phyloP scores from a whole-genome alignment of 1,140 invertebrate genomes.

The Macrosteles quadrilineatus region DNA sequence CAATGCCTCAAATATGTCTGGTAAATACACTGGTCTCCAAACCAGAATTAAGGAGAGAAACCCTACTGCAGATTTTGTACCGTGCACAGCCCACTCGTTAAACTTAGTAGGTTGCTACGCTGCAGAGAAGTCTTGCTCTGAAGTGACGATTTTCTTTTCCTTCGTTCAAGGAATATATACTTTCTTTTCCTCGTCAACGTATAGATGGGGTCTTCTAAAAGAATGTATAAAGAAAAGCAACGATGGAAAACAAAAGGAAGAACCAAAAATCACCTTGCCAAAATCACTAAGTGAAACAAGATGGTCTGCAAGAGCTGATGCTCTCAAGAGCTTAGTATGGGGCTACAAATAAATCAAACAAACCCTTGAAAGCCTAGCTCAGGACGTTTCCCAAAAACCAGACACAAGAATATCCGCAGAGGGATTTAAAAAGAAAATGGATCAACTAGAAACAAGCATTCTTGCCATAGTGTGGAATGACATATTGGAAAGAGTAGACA shows the following conservation, averaged over 20 bases:
- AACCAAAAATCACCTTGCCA: background rate
- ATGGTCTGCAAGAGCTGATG: slow-evolving; percentile 16
- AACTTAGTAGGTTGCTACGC: slow-evolving; percentile 43
- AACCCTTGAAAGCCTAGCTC: background rate
- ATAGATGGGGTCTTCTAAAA: background rate
- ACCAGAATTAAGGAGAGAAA: slow-evolving; percentile 44
- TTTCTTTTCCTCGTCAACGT: background rate
- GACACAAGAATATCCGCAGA: background rate
- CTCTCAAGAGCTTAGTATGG: background rate
- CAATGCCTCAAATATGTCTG: slow-evolving; percentile 42
- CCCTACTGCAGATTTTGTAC: slow-evolving; percentile 40
- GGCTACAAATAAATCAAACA: background rate
- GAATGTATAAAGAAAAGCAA: background rate
- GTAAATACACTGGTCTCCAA: slow-evolving; percentile 42
- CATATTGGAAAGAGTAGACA: too few relatives aligned
- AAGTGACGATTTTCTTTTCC: background rate
- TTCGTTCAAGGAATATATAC: background rate
- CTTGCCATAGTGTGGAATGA: too few relatives aligned
- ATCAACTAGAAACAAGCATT: background rate
- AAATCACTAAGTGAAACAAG: background rate
- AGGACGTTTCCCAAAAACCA: background rate
- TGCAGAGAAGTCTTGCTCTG: slow-evolving; percentile 42
- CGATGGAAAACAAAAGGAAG: background rate
- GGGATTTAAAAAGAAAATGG: background rate
- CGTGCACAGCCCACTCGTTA: slow-evolving; percentile 46